Percentiles rank a stretch among this genome's conserved stretches.
Evolutionary conservation across 2,888 invertebrate genomes (phyloP).

Genomic region (Hirtodrosophila confusa): DNA sequence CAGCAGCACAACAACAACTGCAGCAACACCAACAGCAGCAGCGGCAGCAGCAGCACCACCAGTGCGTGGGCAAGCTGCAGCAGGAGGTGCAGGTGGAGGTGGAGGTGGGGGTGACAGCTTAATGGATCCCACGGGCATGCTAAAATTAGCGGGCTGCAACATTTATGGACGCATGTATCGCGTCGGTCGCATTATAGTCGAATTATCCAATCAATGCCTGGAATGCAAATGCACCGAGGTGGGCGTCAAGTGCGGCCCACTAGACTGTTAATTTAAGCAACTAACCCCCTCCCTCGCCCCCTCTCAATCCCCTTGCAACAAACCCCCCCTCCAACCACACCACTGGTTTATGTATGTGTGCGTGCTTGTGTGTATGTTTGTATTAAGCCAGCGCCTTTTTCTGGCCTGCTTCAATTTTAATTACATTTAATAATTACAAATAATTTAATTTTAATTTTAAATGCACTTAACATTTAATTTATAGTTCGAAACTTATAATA

Average conservation of each 20-base stretch:
- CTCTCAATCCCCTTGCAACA: neutral
- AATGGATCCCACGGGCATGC: constrained; percentile 85
- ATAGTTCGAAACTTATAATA: neutral
- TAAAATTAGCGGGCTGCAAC: constrained; percentile 94
- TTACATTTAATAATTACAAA: neutral
- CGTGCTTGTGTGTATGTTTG: constrained; percentile 5
- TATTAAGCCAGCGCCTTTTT: constrained; percentile 12
- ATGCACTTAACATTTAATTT: too few relatives aligned
- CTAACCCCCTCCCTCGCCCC: too few relatives aligned
- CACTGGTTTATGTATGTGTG: neutral
- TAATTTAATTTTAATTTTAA: too few relatives aligned
- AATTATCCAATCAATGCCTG: constrained; percentile 91
- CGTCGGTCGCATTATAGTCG: constrained; percentile 92
- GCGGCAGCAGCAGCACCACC: constrained; percentile 11
- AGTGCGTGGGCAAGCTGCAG: too few relatives aligned
- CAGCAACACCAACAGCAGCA: constrained; percentile 26
- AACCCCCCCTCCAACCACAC: too few relatives aligned
- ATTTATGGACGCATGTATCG: constrained; percentile 95
- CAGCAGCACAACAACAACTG: constrained; percentile 24
- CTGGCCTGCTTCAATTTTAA: constrained; percentile 7
- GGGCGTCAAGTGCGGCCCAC: constrained; percentile 92
- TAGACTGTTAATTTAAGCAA: constrained; percentile 85
- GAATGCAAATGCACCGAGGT: constrained; percentile 94
- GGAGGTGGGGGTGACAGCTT: constrained; percentile 49
- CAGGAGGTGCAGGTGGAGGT: constrained; percentile 3